Conservation (phyloP, 2,113 vertebrate species). For the Tympanuchus pallidicinctus region DNA sequence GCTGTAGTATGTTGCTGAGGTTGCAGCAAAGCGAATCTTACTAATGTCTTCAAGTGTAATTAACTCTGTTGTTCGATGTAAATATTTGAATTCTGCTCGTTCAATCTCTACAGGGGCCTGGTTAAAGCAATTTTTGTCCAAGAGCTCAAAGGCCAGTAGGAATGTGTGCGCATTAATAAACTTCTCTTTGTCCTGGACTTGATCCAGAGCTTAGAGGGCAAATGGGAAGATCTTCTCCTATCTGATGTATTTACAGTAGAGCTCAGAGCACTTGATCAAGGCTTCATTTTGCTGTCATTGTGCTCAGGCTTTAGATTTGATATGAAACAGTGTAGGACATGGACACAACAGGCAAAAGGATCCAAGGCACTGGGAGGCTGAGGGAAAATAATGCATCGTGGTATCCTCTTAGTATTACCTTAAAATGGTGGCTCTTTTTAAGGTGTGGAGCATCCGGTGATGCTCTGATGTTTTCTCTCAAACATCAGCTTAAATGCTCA, state of each 20-base stretch:
- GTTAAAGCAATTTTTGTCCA: constrained; percentile 45
- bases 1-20: constrained; percentile 56
- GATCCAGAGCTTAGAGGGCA: constrained; percentile 61
- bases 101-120: constrained; percentile 1
- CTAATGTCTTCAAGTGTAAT: constrained; percentile 55
- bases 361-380: neutral
- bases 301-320: constrained; percentile 31
- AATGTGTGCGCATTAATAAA: constrained; percentile 63
- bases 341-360: neutral
- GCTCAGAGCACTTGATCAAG: constrained; percentile 41
- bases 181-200: constrained; percentile 52
- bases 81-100: constrained; percentile 62
- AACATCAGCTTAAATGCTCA: neutral
- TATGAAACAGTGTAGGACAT: neutral
- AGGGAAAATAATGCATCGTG: neutral
- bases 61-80: constrained; percentile 59
- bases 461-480: neutral
- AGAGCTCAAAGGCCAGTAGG: constrained; percentile 54
- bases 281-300: constrained; percentile 50
- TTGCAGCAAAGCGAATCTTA: constrained; percentile 54
- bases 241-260: constrained; percentile 55
- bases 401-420: neutral
- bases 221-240: constrained; percentile 51
- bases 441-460: neutral
- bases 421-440: neutral